These are phyloP conservation scores for Philypnodon macrostomus DNA, from an alignment of 2,797 vertebrate species.

Conservation along the genomic window DNA sequence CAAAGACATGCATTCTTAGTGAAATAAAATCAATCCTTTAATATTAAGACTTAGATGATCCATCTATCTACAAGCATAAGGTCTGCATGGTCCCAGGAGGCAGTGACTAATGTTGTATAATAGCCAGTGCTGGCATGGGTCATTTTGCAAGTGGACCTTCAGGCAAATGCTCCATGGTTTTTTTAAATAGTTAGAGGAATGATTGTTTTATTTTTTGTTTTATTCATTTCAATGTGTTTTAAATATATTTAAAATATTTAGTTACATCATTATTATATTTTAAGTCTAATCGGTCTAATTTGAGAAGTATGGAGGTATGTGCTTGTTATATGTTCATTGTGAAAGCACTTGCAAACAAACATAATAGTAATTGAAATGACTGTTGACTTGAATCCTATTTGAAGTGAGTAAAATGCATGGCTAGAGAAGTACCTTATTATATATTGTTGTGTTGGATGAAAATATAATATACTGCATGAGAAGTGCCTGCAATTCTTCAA, in stretches of 20 bases:
- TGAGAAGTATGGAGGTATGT: too few relatives aligned
- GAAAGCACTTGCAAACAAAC: too few relatives aligned
- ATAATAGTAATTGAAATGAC: too few relatives aligned
- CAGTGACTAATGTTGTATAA: slow-evolving; percentile 68
- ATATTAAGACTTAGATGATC: slow-evolving; percentile 49
- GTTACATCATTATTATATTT: slow-evolving; percentile 10
- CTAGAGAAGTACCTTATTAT: not conserved
- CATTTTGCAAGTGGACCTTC: slow-evolving; percentile 64
- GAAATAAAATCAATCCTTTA: slow-evolving; percentile 32
- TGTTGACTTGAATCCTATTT: too few relatives aligned
- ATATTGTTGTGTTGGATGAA: not conserved
- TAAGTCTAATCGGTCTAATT: not conserved
- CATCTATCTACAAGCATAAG: slow-evolving; percentile 51
- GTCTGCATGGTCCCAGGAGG: slow-evolving; percentile 45
- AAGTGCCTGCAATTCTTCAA: slow-evolving; percentile 62
- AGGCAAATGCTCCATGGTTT: slow-evolving; percentile 51
- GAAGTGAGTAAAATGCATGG: too few relatives aligned
- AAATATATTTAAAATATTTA: slow-evolving; percentile 16
- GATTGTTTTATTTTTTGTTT: slow-evolving; percentile 47
- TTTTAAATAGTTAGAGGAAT: slow-evolving; percentile 53
- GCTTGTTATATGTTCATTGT: too few relatives aligned
- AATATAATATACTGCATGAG: not conserved
- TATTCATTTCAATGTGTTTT: slow-evolving; percentile 35
- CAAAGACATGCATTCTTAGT: slow-evolving; percentile 4
- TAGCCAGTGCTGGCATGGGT: slow-evolving; percentile 64